Conservation (phyloP, 2,797 vertebrate species). For the Pipistrellus pygmaeus region DNA sequence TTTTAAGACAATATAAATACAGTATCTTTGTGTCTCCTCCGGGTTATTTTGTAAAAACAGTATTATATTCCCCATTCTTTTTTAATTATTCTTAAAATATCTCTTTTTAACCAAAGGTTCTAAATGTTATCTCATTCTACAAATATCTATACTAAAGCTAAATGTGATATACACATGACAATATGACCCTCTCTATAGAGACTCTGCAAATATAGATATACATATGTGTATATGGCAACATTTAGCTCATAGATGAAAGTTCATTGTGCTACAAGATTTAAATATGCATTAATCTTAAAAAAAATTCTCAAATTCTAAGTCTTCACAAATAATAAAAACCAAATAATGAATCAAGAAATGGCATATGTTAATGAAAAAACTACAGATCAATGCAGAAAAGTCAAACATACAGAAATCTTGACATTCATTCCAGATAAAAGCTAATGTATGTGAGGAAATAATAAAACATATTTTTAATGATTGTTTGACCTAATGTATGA, state of each 20-base stretch:
- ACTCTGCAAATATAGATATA: neutral
- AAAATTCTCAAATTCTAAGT: neutral
- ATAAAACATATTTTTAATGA: neutral
- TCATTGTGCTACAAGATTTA: neutral
- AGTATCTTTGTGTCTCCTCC: neutral
- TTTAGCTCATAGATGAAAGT: conserved; percentile 26
- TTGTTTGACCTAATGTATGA: neutral
- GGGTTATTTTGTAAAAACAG: neutral
- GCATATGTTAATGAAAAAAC: conserved; percentile 30
- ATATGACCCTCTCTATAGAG: neutral
- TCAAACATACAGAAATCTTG: conserved; percentile 34
- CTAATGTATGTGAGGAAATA: neutral
- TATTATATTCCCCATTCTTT: neutral
- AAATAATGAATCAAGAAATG: conserved; percentile 44
- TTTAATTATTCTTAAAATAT: neutral
- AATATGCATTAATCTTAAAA: neutral
- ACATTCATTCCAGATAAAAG: conserved; percentile 5
- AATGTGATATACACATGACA: neutral
- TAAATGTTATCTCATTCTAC: neutral
- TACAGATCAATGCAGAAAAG: neutral
- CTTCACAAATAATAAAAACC: conserved; percentile 12
- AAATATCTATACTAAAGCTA: neutral
- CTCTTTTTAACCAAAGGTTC: neutral
- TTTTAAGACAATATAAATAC: neutral
- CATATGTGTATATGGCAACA: neutral